Conservation (phyloP, 2,797 vertebrate genomes). For the Xerus rutilus region DNA sequence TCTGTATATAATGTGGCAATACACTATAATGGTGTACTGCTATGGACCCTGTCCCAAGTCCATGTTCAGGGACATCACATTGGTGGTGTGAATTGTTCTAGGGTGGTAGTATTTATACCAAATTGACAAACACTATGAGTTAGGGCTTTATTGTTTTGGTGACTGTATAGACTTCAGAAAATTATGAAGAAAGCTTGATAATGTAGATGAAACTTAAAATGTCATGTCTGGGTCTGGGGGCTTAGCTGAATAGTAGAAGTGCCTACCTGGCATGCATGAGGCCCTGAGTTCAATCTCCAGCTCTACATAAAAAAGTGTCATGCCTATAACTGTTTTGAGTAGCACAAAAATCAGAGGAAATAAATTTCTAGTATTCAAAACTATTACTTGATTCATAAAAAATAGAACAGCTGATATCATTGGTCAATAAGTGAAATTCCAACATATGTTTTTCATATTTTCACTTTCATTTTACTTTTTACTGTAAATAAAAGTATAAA, state of each 20-base stretch:
- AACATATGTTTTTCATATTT: neutral
- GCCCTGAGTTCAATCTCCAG: too few relatives aligned
- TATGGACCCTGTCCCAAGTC: neutral
- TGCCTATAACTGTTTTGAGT: neutral
- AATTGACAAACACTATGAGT: neutral
- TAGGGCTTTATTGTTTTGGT: neutral
- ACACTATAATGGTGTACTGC: too few relatives aligned
- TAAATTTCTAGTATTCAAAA: neutral
- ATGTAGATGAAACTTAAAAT: neutral
- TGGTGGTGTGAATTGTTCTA: neutral
- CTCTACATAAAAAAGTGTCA: neutral
- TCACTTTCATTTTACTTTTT: conserved; percentile 28
- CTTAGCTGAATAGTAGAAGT: too few relatives aligned
- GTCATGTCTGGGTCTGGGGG: too few relatives aligned
- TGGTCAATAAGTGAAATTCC: neutral
- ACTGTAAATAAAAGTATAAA: neutral
- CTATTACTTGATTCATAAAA: neutral
- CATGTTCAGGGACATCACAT: neutral
- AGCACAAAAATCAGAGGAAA: neutral
- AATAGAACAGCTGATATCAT: neutral
- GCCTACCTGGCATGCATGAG: too few relatives aligned
- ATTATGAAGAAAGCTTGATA: neutral
- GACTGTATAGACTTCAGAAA: neutral
- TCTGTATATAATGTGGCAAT: neutral
- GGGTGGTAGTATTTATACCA: neutral